A percentile compares a stretch with the other conserved stretches of the same genome.
phyloP scores from a whole-genome alignment of 2,888 invertebrate genomes.

The Erebia palarica region DNA sequence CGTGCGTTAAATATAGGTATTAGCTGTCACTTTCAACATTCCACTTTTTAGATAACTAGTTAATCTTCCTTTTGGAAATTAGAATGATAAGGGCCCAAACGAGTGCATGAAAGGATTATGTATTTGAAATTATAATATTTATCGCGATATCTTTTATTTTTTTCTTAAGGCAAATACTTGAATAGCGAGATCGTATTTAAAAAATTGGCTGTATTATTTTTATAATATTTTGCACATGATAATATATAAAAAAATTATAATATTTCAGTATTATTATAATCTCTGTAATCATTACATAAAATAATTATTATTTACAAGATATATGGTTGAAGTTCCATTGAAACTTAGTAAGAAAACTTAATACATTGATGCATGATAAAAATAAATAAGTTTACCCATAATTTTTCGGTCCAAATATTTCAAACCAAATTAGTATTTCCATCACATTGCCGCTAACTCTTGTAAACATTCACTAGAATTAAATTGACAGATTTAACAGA shows the following conservation, averaged over 20 bases:
- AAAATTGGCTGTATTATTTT: slow-evolving; percentile 3
- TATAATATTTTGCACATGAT: slow-evolving; percentile 5
- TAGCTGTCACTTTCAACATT: slow-evolving; percentile 55
- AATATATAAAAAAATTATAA: not conserved
- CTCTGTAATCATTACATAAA: slow-evolving; percentile 9
- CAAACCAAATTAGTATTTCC: too few relatives aligned
- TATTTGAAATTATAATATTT: not conserved
- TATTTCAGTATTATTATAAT: slow-evolving; percentile 31
- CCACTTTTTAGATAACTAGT: slow-evolving; percentile 44
- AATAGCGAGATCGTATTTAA: not conserved
- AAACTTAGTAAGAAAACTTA: not conserved
- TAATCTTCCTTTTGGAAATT: slow-evolving; percentile 11
- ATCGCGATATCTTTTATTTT: too few relatives aligned
- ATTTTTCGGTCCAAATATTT: not conserved
- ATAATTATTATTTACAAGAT: not conserved
- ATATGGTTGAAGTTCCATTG: not conserved
- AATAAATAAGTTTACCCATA: not conserved
- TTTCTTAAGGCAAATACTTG: not conserved
- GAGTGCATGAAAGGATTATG: not conserved
- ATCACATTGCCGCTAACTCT: too few relatives aligned
- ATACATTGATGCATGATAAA: not conserved
- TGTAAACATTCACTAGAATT: too few relatives aligned
- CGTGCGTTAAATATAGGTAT: slow-evolving; percentile 31
- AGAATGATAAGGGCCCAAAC: not conserved
- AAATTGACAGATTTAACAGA: too few relatives aligned